Evolutionary conservation across 2,888 invertebrate species (phyloP), one percentile per base, ranked within the genome.

Genomic region (Anorthoa munda): DNA sequence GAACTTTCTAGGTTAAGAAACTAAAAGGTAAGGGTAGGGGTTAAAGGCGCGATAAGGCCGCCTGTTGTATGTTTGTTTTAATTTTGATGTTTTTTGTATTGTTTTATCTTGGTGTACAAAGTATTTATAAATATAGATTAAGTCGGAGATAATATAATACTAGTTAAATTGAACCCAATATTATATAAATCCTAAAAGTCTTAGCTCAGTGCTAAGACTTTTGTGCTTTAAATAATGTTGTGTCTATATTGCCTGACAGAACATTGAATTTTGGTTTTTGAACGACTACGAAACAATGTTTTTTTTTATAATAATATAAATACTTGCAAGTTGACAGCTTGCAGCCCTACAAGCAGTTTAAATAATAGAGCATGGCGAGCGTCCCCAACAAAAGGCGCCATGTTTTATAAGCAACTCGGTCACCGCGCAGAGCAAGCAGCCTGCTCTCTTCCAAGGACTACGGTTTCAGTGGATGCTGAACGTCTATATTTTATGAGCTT

Each of bases 341-440:
- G 60, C 66, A 78, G 18, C 78, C 75, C 63, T 81, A 53, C 48
- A 17, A 21, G 60, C 53, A 18, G 60, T 58, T 72, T 84, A 58
- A 81, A 78, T 82, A 84, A 72, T 77, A 51, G 64, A 83, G 64
- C 58, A 75, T 75, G 74, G 85, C 69, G 66, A 74, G 74, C 56
- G 60, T 26, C 55, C 64, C 39, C 45, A 69, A 77, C 77, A 65
- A 61, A 73, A 75, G 69, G 46, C 51, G 45, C 51, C 72, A 63
- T 75, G 69, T 83, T 78, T 73, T 82, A 65, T 69, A 59, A 66
- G 46, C 39, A 61, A 67, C 58, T 82, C 66, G 60, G 69, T 64
- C 72, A 72, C 63, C 59, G 84, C 50, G 61, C 69, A 23, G 39
- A 7, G 21, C 75, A 4, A 17, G 67, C 23, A 12, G 21, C 15